Evolutionary conservation across 1,140 invertebrate species (phyloP).

Genomic region (Bombus haemorrhoidalis): DNA sequence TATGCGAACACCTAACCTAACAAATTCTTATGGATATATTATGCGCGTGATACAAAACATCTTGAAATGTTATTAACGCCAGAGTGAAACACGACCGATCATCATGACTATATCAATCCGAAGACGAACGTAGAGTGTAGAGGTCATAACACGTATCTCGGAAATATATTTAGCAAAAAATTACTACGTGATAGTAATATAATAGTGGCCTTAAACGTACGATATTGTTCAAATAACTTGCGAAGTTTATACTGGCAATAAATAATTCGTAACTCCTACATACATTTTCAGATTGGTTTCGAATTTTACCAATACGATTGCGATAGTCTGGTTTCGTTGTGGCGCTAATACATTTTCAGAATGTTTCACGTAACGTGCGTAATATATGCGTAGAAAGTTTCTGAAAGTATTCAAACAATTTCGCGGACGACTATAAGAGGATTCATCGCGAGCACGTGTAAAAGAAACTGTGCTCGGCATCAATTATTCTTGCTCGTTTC

Average conservation of each 20-base stretch:
- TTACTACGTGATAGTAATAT: too few relatives aligned
- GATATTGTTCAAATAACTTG: too few relatives aligned
- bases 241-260: neutral
- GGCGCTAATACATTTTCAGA: neutral
- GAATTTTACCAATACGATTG: neutral
- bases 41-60: neutral
- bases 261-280: neutral
- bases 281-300: neutral
- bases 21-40: neutral
- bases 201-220: too few relatives aligned
- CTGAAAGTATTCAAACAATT: neutral
- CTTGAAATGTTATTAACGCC: neutral
- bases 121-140: too few relatives aligned
- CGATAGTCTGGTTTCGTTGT: too few relatives aligned
- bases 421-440: neutral
- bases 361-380: too few relatives aligned
- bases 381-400: too few relatives aligned
- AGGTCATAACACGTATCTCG: too few relatives aligned
- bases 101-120: too few relatives aligned
- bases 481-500: neutral
- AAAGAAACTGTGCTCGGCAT: neutral
- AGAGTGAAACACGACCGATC: too few relatives aligned
- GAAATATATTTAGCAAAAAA: too few relatives aligned
- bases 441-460: neutral
- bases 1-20: neutral